These are phyloP conservation scores for Musca vetustissima DNA, from an alignment of 1,140 invertebrate genomes.

Conservation along the genomic window DNA sequence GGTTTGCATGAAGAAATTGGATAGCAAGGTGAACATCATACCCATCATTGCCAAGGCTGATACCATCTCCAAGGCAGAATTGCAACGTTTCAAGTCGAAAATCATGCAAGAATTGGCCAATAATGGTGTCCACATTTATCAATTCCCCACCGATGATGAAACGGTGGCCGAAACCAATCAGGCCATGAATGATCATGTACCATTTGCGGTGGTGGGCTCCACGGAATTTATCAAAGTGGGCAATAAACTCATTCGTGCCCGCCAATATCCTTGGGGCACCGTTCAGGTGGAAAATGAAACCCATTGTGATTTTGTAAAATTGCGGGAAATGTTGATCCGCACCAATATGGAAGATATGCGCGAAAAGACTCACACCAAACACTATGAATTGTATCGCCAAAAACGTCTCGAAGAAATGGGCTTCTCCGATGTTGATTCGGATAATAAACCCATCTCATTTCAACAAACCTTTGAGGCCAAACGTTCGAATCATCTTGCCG, in stretches of 20 bases:
- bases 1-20: slow-evolving; percentile 98
- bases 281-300: slow-evolving; percentile 99
- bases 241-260: slow-evolving; percentile 92
- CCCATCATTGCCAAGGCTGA: slow-evolving; percentile 99
- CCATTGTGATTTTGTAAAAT: slow-evolving; percentile 98
- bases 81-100: slow-evolving; percentile 95
- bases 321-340: slow-evolving; percentile 96
- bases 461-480: slow-evolving; percentile 96
- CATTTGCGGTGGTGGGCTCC: slow-evolving; percentile 98
- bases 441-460: slow-evolving; percentile 87
- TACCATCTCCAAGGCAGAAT: slow-evolving; percentile 96
- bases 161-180: slow-evolving; percentile 88
- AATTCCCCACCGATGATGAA: slow-evolving; percentile 97
- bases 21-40: slow-evolving; percentile 99
- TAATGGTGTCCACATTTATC: slow-evolving; percentile 94
- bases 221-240: slow-evolving; percentile 97
- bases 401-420: slow-evolving; percentile 95
- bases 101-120: slow-evolving; percentile 84
- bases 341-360: slow-evolving; percentile 99
- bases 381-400: slow-evolving; percentile 96
- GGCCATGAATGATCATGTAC: slow-evolving; percentile 91
- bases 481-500: slow-evolving; percentile 81
- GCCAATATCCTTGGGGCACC: slow-evolving; percentile 99
- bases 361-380: slow-evolving; percentile 92
- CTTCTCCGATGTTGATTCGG: slow-evolving; percentile 89